phyloP scores from a whole-genome alignment of 1,140 invertebrate species.

The Ceratina calcarata region DNA sequence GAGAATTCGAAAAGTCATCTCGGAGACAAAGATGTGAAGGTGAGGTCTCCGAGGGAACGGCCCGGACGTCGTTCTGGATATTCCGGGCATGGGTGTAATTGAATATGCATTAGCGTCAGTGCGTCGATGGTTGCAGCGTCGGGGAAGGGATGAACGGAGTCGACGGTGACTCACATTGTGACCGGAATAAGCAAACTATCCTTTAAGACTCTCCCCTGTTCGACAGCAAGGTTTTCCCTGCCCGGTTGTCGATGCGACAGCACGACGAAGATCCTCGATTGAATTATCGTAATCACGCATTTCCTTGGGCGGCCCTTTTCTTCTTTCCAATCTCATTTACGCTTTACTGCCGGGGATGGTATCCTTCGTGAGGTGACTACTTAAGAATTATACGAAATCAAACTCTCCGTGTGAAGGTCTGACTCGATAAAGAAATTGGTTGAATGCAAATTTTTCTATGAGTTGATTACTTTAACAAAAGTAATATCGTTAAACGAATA shows the following conservation, averaged over 20 bases:
- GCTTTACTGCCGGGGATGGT: slow-evolving; percentile 28
- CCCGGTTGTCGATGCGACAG: slow-evolving; percentile 43
- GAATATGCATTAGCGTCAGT: slow-evolving; percentile 76
- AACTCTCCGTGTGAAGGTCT: neutral
- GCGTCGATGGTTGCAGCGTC: slow-evolving; percentile 64
- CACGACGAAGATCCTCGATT: slow-evolving; percentile 62
- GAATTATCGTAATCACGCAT: slow-evolving; percentile 68
- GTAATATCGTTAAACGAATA: no score
- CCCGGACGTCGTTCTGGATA: slow-evolving; percentile 54
- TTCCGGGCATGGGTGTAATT: slow-evolving; percentile 70
- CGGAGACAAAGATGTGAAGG: slow-evolving; percentile 19
- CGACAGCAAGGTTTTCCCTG: neutral
- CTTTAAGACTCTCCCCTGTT: slow-evolving; percentile 58
- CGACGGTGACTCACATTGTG: slow-evolving; percentile 71
- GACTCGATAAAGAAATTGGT: slow-evolving; percentile 36
- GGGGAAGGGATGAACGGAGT: slow-evolving; percentile 62
- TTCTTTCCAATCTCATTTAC: slow-evolving; percentile 65
- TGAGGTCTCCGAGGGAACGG: neutral
- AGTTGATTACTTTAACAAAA: no score
- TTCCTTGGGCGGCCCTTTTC: slow-evolving; percentile 43
- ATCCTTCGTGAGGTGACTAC: slow-evolving; percentile 54
- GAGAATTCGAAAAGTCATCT: slow-evolving; percentile 35
- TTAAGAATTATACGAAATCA: slow-evolving; percentile 42
- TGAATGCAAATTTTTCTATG: slow-evolving; percentile 16
- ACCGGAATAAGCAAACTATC: slow-evolving; percentile 75